phyloP scores from a whole-genome alignment of 2,797 vertebrate genomes.

The Sus cebifrons region DNA sequence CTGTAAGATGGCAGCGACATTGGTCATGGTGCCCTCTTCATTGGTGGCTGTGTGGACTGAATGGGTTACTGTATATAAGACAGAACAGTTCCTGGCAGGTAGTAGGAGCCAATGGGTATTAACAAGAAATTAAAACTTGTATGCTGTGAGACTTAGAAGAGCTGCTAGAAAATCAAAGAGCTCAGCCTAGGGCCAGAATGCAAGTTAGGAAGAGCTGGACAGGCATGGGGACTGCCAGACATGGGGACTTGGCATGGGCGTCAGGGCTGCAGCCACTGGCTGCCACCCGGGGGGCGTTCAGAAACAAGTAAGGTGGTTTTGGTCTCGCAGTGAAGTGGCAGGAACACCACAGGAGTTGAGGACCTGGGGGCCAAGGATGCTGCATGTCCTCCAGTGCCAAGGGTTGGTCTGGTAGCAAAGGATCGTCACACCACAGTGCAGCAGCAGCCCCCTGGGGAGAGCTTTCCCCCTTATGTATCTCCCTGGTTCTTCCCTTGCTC shows the following conservation, averaged over 20 bases:
- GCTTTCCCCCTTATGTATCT: not conserved
- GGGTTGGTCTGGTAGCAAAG: not conserved
- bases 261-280: not conserved
- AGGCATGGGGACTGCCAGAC: not conserved
- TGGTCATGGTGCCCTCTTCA: not conserved
- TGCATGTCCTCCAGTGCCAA: not conserved
- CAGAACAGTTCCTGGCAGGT: not conserved
- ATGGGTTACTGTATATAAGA: not conserved
- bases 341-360: not conserved
- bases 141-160: constrained; percentile 5
- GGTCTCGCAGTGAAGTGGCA: not conserved
- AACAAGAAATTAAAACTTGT: constrained; percentile 23
- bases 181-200: not conserved
- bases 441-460: not conserved
- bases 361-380: not conserved
- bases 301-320: not conserved
- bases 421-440: not conserved
- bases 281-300: not conserved
- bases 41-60: not conserved
- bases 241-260: not conserved
- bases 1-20: not conserved
- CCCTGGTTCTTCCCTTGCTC: not conserved
- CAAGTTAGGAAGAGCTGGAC: not conserved
- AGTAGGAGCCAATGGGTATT: not conserved
- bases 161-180: constrained; percentile 54